Base-by-base conservation (phyloP, 2,888 invertebrate species). In the Exephanes ischioxanthus region DNA sequence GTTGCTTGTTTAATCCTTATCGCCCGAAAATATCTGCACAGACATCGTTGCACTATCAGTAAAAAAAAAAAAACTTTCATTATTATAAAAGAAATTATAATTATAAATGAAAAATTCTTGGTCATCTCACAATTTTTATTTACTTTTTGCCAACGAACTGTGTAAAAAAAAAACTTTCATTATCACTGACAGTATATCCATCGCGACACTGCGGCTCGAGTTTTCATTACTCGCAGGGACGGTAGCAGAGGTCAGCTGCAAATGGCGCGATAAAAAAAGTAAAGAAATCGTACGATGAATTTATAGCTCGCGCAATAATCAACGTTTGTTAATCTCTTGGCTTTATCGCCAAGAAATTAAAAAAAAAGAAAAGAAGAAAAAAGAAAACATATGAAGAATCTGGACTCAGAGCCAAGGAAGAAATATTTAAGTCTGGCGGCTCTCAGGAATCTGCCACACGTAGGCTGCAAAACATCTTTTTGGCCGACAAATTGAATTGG, bases 401-500 rank as follows among this genome's bases (percentile, higher is more conserved):
- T n/a, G n/a, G 33, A 53, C 26, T n/a, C 5, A n/a, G 33, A 71
- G 71, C 71, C 33, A 53, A 53, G 33, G 16, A 55, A 53, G 55
- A 37, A 16, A 48, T 41, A 55, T 45, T 30, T 48, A 72, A 55
- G 66, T 76, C 19, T 73, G 71, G 67, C 72, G 73, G 53, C 61
- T 75, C 11, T 70, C 37, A 45, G 22, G 26, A 73, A 73, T 73
- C 41, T 16, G 41, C 45, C 45, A 26, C 33, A 41, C 45, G 41
- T 75, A 14, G 37, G 33, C 45, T 61, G 6, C 16, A 61, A 22
- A 22, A n/a, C 66, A 70, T 84, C 66, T 72, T 77, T 72, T 76
- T 66, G 0, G 7, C 53, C 73, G 26, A 30, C 61, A 26, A 68
- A 73, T 66, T 71, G 53, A 72, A 84, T 77, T 73, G 72, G 68